Percentiles rank a stretch among this genome's conserved stretches.
phyloP scores from a whole-genome alignment of 2,888 invertebrate species.

The Mimumesa dahlbomi region DNA sequence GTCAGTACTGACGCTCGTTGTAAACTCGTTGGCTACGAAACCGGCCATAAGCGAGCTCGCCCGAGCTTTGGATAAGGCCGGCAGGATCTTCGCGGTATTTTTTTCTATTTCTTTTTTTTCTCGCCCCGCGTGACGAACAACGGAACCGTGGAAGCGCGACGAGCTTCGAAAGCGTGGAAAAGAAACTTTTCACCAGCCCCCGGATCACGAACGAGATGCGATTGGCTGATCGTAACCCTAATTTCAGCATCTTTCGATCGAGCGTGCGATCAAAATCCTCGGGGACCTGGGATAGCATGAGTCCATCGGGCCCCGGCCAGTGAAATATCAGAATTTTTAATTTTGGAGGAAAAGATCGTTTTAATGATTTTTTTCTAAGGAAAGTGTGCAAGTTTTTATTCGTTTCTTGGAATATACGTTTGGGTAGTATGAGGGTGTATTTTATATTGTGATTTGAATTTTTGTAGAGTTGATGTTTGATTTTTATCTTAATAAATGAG shows the following conservation, averaged over 20 bases:
- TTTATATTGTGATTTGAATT: not conserved
- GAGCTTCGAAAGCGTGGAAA: constrained; percentile 22
- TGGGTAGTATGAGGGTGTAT: too few species aligned
- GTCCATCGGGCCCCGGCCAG: too few species aligned
- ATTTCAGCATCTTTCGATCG: constrained; percentile 46
- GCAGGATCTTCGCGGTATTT: constrained; percentile 27
- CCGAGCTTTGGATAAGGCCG: constrained; percentile 68
- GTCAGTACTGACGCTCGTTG: constrained; percentile 18
- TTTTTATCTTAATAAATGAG: too few species aligned
- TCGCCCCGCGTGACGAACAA: constrained; percentile 14
- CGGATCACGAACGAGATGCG: constrained; percentile 42
- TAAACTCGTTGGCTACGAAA: constrained; percentile 55
- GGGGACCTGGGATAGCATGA: too few species aligned
- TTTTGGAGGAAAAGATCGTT: not conserved
- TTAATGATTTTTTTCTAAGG: not conserved
- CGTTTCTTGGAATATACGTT: too few species aligned
- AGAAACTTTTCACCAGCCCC: constrained; percentile 1
- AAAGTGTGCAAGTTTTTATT: too few species aligned
- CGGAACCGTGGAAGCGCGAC: constrained; percentile 1
- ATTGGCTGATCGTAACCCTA: constrained; percentile 42
- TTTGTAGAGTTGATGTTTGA: too few species aligned
- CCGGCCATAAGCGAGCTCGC: constrained; percentile 67
- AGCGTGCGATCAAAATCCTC: constrained; percentile 34
- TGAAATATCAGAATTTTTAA: too few species aligned
- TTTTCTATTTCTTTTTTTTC: constrained; percentile 13